Base-by-base conservation (phyloP, 2,888 invertebrate species). In the Eretmocerus hayati region DNA sequence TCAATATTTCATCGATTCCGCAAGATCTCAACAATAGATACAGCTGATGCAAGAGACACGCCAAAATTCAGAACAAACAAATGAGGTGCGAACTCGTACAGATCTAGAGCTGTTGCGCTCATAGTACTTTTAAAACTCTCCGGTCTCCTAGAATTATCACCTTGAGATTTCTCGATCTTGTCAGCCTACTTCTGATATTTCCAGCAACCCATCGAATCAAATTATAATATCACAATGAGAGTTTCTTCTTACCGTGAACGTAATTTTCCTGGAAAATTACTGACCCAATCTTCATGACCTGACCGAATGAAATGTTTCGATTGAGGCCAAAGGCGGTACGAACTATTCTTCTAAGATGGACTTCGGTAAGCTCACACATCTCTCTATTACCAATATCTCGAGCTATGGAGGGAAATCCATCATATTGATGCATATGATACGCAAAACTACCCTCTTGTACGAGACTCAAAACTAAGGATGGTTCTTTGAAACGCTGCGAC, bases 391-490 rank as follows among this genome's bases (percentile, higher is more conserved):
- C 57, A 48, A 65, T 65, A 26, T 55, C 56, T 21, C 53, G 55
- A 48, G 62, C 62, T 0, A 68, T 54, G 22, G 59, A 59, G 0
- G 65, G 65, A 48, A 67, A 67, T 5, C 58, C 60, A 3, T 58
- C 61, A 42, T 63, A 62, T 4, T 65, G 62, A 44, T 61, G 60
- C 2, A 62, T 64, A 46, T 66, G 66, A 52, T 65, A 67, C 11
- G 66, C 67, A 43, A 62, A 56, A 16, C 58, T 59, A 5, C 66
- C 67, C 19, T 58, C 20, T 2, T 55, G 46, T 8, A 65, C 62
- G 41, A 58, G 56, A 21, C 38, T 55, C 19, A 67, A 58, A 5
- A 61, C 68, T 33, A 60, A 59, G 11, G 63, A 64, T 4, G 61
- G 43, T 0, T 55, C 40, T 13, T 62, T 31, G 19, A 58, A 65